Evolutionary conservation across 2,888 invertebrate species (phyloP).

Genomic region (Cheilosia grossa): DNA sequence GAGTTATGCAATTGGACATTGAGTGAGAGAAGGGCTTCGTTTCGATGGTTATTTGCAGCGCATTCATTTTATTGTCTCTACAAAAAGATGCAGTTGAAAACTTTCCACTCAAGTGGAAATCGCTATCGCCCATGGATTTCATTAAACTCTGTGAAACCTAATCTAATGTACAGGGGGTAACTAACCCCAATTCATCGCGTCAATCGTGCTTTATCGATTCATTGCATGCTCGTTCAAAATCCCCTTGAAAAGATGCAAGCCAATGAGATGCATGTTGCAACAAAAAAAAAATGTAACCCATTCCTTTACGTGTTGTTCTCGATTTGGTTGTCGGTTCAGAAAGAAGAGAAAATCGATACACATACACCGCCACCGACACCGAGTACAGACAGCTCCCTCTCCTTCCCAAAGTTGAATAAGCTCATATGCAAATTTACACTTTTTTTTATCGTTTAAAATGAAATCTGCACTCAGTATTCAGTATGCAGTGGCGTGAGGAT

Average conservation of each 20-base stretch:
- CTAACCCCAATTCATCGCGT: constrained; percentile 48
- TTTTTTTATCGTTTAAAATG: constrained; percentile 18
- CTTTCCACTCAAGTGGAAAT: background rate
- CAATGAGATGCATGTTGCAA: constrained; percentile 17
- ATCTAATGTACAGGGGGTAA: background rate
- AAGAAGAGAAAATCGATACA: constrained; percentile 54
- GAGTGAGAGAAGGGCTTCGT: background rate
- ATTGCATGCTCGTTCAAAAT: constrained; percentile 26
- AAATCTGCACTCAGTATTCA: constrained; percentile 52
- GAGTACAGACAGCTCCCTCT: background rate
- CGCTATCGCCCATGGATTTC: no score
- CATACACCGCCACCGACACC: background rate
- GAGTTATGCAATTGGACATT: constrained; percentile 4
- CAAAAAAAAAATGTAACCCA: background rate
- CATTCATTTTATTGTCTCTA: background rate
- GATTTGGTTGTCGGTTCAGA: constrained; percentile 31
- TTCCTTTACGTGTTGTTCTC: constrained; percentile 26
- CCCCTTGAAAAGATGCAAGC: constrained; percentile 50
- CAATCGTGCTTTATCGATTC: constrained; percentile 65
- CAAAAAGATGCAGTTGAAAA: background rate
- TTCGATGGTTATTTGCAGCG: background rate
- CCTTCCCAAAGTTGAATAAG: constrained; percentile 29
- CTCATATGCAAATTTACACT: constrained; percentile 10
- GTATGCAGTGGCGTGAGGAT: constrained; percentile 37
- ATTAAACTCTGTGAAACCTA: background rate